phyloP scores from a whole-genome alignment of 2,888 invertebrate genomes.

The Hydraecia micacea region DNA sequence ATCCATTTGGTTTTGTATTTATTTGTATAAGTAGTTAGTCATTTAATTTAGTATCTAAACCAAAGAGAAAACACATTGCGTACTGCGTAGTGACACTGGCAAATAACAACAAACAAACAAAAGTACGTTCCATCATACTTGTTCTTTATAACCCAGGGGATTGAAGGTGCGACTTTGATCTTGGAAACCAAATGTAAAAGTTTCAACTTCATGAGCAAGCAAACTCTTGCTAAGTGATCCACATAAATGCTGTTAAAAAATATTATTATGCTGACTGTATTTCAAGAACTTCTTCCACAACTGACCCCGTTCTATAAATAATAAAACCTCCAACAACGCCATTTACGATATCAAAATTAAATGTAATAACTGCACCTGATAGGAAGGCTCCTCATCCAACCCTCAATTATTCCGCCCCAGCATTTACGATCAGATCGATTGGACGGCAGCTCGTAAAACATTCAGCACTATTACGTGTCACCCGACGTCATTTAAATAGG shows the following conservation, averaged over 20 bases:
- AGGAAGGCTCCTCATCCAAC: slow-evolving; percentile 4
- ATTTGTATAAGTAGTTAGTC: too few relatives aligned
- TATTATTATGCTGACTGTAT: neutral
- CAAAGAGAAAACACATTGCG: neutral
- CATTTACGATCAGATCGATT: slow-evolving; percentile 52
- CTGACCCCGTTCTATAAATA: neutral
- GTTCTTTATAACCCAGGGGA: neutral
- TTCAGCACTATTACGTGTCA: slow-evolving; percentile 64
- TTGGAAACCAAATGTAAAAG: neutral
- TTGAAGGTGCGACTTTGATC: neutral
- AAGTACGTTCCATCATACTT: neutral
- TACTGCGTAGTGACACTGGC: neutral
- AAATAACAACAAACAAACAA: neutral
- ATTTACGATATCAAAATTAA: slow-evolving; percentile 35
- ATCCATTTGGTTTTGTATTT: too few relatives aligned
- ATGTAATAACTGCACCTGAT: slow-evolving; percentile 44
- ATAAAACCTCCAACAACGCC: neutral
- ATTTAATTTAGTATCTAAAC: too few relatives aligned
- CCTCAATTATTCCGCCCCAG: slow-evolving; percentile 55
- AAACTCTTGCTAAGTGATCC: neutral
- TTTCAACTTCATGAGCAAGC: neutral
- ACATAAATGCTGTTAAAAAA: neutral
- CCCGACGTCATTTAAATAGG: slow-evolving; percentile 48
- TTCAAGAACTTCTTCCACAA: neutral
- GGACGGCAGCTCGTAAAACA: slow-evolving; percentile 63